Percentiles rank a stretch among this genome's conserved stretches.
Conservation (phyloP, 2,888 invertebrate genomes). For the Aleiodes alternator region DNA sequence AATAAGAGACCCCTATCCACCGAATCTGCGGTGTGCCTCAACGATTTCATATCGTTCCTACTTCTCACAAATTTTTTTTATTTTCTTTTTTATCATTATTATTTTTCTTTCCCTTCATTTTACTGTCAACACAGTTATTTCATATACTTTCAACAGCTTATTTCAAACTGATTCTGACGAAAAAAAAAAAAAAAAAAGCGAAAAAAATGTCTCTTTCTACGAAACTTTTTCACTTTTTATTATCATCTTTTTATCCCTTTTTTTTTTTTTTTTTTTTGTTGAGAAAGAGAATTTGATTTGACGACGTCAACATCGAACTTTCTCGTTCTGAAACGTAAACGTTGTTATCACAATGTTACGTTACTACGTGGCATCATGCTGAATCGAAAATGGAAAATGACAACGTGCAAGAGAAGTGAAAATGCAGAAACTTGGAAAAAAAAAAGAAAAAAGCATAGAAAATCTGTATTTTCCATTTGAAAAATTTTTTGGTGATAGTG, state of each 20-base stretch:
- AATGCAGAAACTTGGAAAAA: conserved; percentile 25
- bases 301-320: conserved; percentile 48
- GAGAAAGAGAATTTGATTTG: conserved; percentile 43
- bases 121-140: conserved; percentile 39
- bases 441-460: conserved; percentile 30
- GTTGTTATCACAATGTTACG: conserved; percentile 47
- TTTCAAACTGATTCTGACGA: too few species aligned
- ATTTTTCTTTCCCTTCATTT: conserved; percentile 40
- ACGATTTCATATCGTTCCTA: conserved; percentile 21
- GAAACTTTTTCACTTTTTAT: neutral
- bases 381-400: conserved; percentile 21
- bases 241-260: neutral
- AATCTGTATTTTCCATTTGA: conserved; percentile 11
- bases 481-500: conserved; percentile 2
- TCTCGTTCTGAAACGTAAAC: conserved; percentile 46
- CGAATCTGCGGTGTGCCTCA: conserved; percentile 45
- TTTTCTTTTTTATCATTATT: conserved; percentile 27
- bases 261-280: neutral
- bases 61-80: neutral
- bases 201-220: neutral
- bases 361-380: conserved; percentile 27
- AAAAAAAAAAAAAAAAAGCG: neutral
- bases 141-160: conserved; percentile 30
- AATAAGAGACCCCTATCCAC: conserved; percentile 46
- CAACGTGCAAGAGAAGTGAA: conserved; percentile 36